Evolutionary conservation across 2,797 vertebrate genomes (phyloP).

Genomic region (Sebastolobus altivelis): DNA sequence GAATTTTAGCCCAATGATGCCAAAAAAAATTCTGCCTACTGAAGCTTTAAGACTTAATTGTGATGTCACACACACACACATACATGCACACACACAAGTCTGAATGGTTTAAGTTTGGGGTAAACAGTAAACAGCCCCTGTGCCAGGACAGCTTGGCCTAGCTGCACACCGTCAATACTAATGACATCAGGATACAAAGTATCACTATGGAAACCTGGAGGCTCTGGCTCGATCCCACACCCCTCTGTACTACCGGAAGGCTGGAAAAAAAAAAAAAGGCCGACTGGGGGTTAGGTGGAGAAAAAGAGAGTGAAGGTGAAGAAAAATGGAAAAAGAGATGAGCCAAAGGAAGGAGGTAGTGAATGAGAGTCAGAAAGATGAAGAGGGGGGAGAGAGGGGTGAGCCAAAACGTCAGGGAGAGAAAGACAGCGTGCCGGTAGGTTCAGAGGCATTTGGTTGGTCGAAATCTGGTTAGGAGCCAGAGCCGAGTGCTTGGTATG

Average conservation of each 20-base stretch:
- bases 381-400: constrained; percentile 41
- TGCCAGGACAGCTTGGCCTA: constrained; percentile 75
- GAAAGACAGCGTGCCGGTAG: constrained; percentile 24
- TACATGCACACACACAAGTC: constrained; percentile 14
- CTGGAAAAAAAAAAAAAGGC: constrained; percentile 31
- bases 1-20: too few species aligned
- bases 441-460: constrained; percentile 45
- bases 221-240: constrained; percentile 54
- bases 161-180: constrained; percentile 81
- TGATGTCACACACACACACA: constrained; percentile 12
- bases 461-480: constrained; percentile 59
- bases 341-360: constrained; percentile 52
- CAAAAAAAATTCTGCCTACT: too few species aligned
- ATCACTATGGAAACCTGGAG: constrained; percentile 78
- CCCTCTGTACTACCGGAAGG: constrained; percentile 69
- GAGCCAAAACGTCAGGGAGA: constrained; percentile 54
- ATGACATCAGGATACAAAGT: constrained; percentile 83
- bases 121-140: constrained; percentile 74
- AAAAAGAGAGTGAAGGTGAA: constrained; percentile 51
- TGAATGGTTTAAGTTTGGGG: constrained; percentile 65
- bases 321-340: constrained; percentile 34
- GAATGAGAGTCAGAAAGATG: constrained; percentile 67
- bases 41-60: neutral
- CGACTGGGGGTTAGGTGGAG: constrained; percentile 16
- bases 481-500: constrained; percentile 66